phyloP scores from a whole-genome alignment of 2,888 invertebrate species.

The Tipula lateralis region DNA sequence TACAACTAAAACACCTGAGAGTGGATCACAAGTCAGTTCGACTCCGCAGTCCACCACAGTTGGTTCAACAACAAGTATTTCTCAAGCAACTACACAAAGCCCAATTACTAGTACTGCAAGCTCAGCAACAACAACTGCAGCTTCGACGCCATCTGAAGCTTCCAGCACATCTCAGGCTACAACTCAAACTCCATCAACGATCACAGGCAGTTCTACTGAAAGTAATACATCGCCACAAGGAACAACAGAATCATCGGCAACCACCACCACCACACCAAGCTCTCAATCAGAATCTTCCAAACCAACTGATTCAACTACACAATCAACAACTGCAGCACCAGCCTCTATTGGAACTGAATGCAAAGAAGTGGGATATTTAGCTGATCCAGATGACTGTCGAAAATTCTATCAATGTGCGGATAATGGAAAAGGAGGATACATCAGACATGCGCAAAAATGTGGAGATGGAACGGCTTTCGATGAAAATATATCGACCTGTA shows the following conservation, averaged over 20 bases:
- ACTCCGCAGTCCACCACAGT: conserved; percentile 29
- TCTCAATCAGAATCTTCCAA: neutral
- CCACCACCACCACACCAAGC: neutral
- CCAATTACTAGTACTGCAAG: neutral
- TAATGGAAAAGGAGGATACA: conserved; percentile 47
- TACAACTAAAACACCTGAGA: neutral
- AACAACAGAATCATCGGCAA: neutral
- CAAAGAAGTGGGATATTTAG: conserved; percentile 47
- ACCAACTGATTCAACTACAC: conserved; percentile 31
- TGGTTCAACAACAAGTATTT: neutral
- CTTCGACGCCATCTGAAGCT: neutral
- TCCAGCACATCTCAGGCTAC: neutral
- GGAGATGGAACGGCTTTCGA: conserved; percentile 58
- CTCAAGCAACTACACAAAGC: conserved; percentile 31
- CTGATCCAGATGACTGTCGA: conserved; percentile 51
- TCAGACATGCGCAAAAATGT: conserved; percentile 53
- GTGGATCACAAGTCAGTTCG: neutral
- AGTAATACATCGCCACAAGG: conserved; percentile 12
- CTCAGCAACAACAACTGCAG: neutral
- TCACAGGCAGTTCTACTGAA: conserved; percentile 32
- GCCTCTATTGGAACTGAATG: conserved; percentile 39
- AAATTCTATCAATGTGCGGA: conserved; percentile 57
- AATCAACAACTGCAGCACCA: conserved; percentile 34
- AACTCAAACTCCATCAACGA: conserved; percentile 29
- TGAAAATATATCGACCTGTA: conserved; percentile 53